phyloP scores from a whole-genome alignment of 2,888 invertebrate species.

The Oegoconia quadripuncta region DNA sequence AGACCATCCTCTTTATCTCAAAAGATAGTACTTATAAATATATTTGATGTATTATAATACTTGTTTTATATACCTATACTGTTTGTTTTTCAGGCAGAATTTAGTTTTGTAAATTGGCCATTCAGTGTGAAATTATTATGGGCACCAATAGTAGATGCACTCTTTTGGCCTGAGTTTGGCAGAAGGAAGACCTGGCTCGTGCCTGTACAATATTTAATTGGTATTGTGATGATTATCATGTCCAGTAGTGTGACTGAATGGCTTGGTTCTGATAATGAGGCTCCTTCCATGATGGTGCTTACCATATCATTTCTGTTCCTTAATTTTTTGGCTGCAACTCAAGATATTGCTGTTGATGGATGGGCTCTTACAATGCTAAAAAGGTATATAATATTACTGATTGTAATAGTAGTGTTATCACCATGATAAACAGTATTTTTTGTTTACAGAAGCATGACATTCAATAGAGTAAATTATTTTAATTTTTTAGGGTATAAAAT shows the following conservation, averaged over 20 bases:
- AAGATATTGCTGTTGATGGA: slow-evolving; percentile 99
- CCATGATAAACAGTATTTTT: too few species aligned
- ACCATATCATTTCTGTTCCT: slow-evolving; percentile 93
- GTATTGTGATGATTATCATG: slow-evolving; percentile 92
- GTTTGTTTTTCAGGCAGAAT: slow-evolving; percentile 84
- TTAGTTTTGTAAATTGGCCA: slow-evolving; percentile 97
- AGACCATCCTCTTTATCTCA: too few species aligned
- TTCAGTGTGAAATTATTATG: slow-evolving; percentile 95
- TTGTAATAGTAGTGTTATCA: neutral
- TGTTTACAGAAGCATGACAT: too few species aligned
- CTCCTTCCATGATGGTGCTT: slow-evolving; percentile 87
- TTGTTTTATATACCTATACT: too few species aligned
- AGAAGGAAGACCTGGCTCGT: slow-evolving; percentile 97
- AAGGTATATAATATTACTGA: slow-evolving; percentile 77
- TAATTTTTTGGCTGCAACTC: slow-evolving; percentile 98
- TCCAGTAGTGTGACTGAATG: slow-evolving; percentile 87
- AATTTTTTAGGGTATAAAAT: too few species aligned
- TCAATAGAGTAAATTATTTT: too few species aligned
- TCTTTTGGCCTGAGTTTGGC: slow-evolving; percentile 91
- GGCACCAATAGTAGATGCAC: slow-evolving; percentile 98
- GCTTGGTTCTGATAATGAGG: slow-evolving; percentile 82
- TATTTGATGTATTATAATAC: too few species aligned
- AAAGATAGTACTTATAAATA: too few species aligned
- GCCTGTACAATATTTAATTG: slow-evolving; percentile 95
- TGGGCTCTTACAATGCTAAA: slow-evolving; percentile 99